A percentile compares a stretch with the other conserved stretches of the same genome.
These are phyloP conservation scores for Oreohelix idahoensis DNA, from an alignment of 1,140 invertebrate species.

Conservation along the genomic window DNA sequence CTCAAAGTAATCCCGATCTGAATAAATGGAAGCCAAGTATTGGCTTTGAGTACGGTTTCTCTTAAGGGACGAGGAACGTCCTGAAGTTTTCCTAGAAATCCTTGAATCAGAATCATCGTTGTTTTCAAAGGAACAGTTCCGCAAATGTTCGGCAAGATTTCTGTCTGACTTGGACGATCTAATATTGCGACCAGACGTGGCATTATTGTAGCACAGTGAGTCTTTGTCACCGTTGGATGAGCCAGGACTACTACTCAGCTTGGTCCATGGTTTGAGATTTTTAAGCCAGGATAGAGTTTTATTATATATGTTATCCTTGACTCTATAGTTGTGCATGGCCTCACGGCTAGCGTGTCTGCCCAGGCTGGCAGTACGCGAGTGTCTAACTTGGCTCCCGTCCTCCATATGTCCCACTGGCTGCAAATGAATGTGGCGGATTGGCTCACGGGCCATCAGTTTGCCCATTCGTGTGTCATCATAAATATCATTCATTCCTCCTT, in stretches of 20 bases:
- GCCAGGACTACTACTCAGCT: slow-evolving; percentile 25
- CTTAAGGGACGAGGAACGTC: neutral
- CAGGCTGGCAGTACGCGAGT: neutral
- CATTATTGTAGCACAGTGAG: neutral
- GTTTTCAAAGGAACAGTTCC: neutral
- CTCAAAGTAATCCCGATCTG: neutral
- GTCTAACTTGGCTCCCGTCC: neutral
- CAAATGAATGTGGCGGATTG: neutral
- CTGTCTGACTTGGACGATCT: slow-evolving; percentile 32
- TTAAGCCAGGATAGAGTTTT: slow-evolving; percentile 52
- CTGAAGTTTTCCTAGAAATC: neutral
- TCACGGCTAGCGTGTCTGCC: neutral
- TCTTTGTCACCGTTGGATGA: slow-evolving; percentile 2
- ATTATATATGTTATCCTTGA: slow-evolving; percentile 50
- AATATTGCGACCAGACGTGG: neutral
- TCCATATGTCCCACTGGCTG: slow-evolving; percentile 6
- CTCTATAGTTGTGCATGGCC: neutral
- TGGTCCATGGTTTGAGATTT: slow-evolving; percentile 46
- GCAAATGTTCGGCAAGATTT: slow-evolving; percentile 28
- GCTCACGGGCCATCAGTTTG: neutral
- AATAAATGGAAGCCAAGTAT: neutral
- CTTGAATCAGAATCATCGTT: neutral
- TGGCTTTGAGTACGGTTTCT: neutral
- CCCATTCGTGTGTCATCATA: slow-evolving; percentile 9
- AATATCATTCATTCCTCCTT: neutral